Percentiles rank a stretch among this genome's conserved stretches.
Conservation (phyloP, 2,888 invertebrate species). For the Napeogenes sylphis region DNA sequence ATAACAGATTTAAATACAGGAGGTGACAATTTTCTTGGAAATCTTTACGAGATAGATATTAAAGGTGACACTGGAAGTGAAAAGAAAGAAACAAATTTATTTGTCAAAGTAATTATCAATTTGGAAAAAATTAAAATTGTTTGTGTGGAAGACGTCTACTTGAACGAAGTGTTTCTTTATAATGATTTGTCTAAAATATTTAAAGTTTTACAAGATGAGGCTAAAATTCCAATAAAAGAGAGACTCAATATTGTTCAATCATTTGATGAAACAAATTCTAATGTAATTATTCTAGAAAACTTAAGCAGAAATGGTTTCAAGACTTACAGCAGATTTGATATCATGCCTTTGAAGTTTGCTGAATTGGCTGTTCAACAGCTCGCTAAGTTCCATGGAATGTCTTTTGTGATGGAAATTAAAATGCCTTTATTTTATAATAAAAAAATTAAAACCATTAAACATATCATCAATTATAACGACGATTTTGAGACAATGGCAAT, state of each 20-base stretch:
- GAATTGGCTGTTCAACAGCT: constrained; percentile 38
- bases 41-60: constrained; percentile 44
- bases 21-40: constrained; percentile 48
- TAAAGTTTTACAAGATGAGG: constrained; percentile 32
- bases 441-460: constrained; percentile 33
- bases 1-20: constrained; percentile 36
- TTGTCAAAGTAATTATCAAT: constrained; percentile 42
- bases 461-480: constrained; percentile 18
- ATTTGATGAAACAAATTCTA: constrained; percentile 17
- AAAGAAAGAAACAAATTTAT: constrained; percentile 44
- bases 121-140: constrained; percentile 33
- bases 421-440: constrained; percentile 35
- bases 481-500: constrained; percentile 26
- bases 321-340: constrained; percentile 34
- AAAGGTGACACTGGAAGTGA: constrained; percentile 42
- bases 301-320: constrained; percentile 37
- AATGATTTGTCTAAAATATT: constrained; percentile 37
- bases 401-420: constrained; percentile 37
- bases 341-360: constrained; percentile 36
- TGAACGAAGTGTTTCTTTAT: constrained; percentile 43
- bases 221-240: constrained; percentile 23
- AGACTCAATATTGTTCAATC: constrained; percentile 25
- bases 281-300: constrained; percentile 32
- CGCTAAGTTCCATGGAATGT: constrained; percentile 41
- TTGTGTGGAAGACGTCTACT: constrained; percentile 35